Evolutionary conservation across 2,888 invertebrate species (phyloP).

Genomic region (Phengaris alcon): DNA sequence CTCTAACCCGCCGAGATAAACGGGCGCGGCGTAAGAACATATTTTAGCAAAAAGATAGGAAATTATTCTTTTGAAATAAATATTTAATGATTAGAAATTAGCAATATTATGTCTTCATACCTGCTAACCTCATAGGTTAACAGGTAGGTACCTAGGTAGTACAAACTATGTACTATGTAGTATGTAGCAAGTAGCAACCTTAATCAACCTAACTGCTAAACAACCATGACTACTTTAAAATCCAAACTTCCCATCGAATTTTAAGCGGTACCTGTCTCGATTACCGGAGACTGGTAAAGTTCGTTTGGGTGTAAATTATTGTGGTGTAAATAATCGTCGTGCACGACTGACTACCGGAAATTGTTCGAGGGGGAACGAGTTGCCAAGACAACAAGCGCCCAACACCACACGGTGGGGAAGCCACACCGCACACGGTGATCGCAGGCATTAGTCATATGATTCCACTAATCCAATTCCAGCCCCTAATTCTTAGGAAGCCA

Average conservation of each 20-base stretch:
- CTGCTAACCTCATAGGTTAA: no score
- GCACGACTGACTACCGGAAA: slow-evolving; percentile 63
- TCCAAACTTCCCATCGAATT: background rate
- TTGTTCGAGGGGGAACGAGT: slow-evolving; percentile 57
- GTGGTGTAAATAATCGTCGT: slow-evolving; percentile 33
- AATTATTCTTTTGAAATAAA: no score
- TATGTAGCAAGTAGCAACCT: background rate
- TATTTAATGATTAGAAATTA: no score
- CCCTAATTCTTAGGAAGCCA: slow-evolving; percentile 21
- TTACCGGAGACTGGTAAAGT: slow-evolving; percentile 33
- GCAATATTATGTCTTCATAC: no score
- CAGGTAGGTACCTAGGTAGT: no score
- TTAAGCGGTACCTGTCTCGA: slow-evolving; percentile 11
- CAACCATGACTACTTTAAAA: slow-evolving; percentile 12
- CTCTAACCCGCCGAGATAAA: no score
- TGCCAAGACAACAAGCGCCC: slow-evolving; percentile 62
- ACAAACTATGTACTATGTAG: no score
- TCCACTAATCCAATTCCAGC: slow-evolving; percentile 28
- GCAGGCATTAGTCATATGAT: slow-evolving; percentile 37
- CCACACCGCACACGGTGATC: slow-evolving; percentile 50
- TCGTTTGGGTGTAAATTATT: slow-evolving; percentile 37
- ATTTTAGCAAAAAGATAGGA: no score
- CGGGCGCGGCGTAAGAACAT: no score
- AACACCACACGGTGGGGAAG: slow-evolving; percentile 58
- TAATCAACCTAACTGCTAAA: background rate